Percentiles rank a stretch among this genome's conserved stretches.
Evolutionary conservation across 2,113 vertebrate genomes (phyloP).

Genomic region (Orycteropus afer): DNA sequence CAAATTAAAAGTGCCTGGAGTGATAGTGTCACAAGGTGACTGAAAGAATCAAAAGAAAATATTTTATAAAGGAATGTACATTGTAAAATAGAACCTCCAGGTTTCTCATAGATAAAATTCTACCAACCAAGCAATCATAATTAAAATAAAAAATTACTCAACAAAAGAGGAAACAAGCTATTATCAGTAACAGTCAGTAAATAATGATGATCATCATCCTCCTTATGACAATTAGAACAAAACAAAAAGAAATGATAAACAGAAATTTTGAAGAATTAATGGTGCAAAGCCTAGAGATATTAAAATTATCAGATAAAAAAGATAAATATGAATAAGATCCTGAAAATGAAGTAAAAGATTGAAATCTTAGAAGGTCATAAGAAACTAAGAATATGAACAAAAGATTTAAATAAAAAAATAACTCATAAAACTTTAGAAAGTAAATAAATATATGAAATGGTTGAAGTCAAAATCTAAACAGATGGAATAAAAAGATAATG

Average conservation of each 20-base stretch:
- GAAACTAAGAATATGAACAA: not conserved
- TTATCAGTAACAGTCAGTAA: not conserved
- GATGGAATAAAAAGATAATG: not conserved
- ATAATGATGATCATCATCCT: too few species aligned
- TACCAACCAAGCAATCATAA: not conserved
- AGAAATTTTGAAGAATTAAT: not conserved
- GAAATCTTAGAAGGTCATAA: not conserved
- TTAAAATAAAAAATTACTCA: too few species aligned
- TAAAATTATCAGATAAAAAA: not conserved
- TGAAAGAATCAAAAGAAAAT: not conserved
- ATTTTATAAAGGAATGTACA: not conserved
- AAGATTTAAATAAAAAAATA: not conserved
- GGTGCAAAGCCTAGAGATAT: not conserved
- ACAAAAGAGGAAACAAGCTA: not conserved
- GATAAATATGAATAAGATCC: not conserved
- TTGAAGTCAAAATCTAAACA: not conserved
- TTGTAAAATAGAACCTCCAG: not conserved
- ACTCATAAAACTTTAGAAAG: not conserved
- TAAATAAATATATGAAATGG: not conserved
- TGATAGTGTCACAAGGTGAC: not conserved
- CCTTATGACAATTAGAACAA: not conserved
- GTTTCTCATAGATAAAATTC: not conserved
- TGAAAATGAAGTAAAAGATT: not conserved
- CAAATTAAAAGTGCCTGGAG: too few species aligned
- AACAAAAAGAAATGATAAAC: not conserved